Conservation (phyloP, 2,113 vertebrate genomes). For the Nothoprocta pentlandii region DNA sequence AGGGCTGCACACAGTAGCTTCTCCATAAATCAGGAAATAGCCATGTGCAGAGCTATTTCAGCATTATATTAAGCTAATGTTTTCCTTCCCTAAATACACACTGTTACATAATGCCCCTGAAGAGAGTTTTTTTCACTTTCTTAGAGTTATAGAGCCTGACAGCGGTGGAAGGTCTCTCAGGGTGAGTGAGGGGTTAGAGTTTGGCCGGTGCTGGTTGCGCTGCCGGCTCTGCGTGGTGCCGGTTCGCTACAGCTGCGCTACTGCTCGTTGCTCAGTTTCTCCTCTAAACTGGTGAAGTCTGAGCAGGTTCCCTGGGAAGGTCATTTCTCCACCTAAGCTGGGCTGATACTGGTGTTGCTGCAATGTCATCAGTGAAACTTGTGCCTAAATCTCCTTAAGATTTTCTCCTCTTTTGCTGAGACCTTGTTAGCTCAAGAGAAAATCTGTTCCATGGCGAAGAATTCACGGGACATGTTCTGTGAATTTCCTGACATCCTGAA, state of each 20-base stretch:
- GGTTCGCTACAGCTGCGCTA: not conserved
- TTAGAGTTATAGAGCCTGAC: not conserved
- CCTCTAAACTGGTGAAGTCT: not conserved
- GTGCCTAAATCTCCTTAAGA: not conserved
- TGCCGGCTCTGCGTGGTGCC: not conserved
- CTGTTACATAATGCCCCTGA: not conserved
- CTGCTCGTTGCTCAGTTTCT: not conserved
- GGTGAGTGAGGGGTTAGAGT: not conserved
- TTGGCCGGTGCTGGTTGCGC: not conserved
- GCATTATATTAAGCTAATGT: conserved; percentile 26
- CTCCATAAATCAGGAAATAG: conserved; percentile 9
- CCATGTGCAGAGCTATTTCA: not conserved
- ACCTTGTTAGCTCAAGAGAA: not conserved
- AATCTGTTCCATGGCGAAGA: not conserved
- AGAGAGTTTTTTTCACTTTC: not conserved
- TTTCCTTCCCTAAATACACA: conserved; percentile 20
- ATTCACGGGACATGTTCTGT: not conserved
- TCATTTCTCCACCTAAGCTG: not conserved
- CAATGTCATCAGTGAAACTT: not conserved
- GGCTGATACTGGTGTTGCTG: not conserved
- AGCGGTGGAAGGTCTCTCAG: not conserved
- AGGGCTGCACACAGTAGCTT: not conserved
- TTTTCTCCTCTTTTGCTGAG: not conserved
- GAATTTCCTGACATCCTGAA: not conserved
- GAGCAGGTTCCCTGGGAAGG: not conserved